These are phyloP conservation scores for Drosophila busckii DNA, from an alignment of 1,140 invertebrate species.

Conservation along the genomic window DNA sequence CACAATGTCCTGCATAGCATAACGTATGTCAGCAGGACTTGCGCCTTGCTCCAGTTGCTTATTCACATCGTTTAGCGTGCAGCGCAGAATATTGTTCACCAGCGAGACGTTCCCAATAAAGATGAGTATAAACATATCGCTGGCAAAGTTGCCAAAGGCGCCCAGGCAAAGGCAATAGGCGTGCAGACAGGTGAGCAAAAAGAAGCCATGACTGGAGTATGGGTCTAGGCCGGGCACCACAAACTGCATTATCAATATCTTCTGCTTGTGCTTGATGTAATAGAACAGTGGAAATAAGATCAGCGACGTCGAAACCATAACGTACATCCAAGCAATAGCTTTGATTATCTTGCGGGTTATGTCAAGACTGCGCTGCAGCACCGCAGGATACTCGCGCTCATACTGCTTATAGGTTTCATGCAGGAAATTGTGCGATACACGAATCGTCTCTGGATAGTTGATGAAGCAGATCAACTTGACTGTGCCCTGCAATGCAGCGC, in stretches of 20 bases:
- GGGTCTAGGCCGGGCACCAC: conserved; percentile 13
- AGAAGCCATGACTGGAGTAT: background rate
- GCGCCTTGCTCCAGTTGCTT: background rate
- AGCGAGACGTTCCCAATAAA: conserved; percentile 17
- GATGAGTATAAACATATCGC: conserved; percentile 21
- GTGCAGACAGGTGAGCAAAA: background rate
- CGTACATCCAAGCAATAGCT: too few species aligned
- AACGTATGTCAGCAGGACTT: background rate
- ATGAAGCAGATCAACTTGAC: conserved; percentile 9
- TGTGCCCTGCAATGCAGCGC: background rate
- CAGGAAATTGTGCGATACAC: background rate
- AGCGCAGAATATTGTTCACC: conserved; percentile 17
- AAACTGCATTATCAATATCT: conserved; percentile 21
- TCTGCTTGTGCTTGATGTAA: conserved; percentile 9
- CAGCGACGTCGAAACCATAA: background rate
- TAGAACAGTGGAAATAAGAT: conserved; percentile 11
- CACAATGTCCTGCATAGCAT: conserved; percentile 4
- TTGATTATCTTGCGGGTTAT: conserved; percentile 1
- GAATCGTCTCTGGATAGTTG: background rate
- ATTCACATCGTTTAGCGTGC: conserved; percentile 13
- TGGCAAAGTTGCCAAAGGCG: conserved; percentile 25
- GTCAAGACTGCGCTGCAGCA: background rate
- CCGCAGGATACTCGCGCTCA: conserved; percentile 2
- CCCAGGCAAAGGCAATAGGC: background rate
- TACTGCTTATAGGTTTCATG: conserved; percentile 10